phyloP scores from a whole-genome alignment of 2,888 invertebrate species.

The Drosophila peninsularis region DNA sequence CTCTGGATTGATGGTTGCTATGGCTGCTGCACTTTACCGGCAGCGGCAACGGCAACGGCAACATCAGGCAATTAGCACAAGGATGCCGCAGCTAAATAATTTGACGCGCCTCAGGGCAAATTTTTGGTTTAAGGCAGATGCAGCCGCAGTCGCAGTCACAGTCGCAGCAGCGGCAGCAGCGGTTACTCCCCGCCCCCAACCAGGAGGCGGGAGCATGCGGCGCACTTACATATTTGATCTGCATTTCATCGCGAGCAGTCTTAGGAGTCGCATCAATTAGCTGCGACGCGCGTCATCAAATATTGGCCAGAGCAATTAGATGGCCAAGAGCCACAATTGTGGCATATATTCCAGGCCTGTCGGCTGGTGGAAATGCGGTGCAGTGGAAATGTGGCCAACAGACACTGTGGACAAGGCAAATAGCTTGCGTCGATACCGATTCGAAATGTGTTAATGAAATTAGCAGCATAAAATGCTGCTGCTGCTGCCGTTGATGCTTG shows the following conservation, averaged over 20 bases:
- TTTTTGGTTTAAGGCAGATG: slow-evolving; percentile 34
- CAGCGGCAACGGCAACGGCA: slow-evolving; percentile 36
- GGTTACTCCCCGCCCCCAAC: slow-evolving; percentile 10
- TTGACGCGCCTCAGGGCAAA: slow-evolving; percentile 62
- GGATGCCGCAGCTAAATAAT: slow-evolving; percentile 79
- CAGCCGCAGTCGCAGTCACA: too few species aligned
- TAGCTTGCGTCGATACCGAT: slow-evolving; percentile 59
- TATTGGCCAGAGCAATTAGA: slow-evolving; percentile 62
- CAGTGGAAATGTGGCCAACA: slow-evolving; percentile 34
- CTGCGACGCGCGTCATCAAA: slow-evolving; percentile 66
- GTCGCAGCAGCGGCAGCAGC: not conserved
- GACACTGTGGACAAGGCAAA: slow-evolving; percentile 42
- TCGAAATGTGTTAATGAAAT: slow-evolving; percentile 79
- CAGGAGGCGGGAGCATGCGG: slow-evolving; percentile 42
- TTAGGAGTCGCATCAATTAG: slow-evolving; percentile 47
- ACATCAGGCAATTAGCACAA: slow-evolving; percentile 73
- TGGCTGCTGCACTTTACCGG: slow-evolving; percentile 70
- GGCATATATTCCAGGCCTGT: slow-evolving; percentile 25
- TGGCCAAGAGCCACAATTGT: slow-evolving; percentile 4
- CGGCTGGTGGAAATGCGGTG: slow-evolving; percentile 47
- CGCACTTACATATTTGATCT: slow-evolving; percentile 68
- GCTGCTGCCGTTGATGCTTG: slow-evolving; percentile 29
- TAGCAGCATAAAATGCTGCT: slow-evolving; percentile 74
- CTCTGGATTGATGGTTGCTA: slow-evolving; percentile 71
- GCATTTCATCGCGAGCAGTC: slow-evolving; percentile 36